Base-by-base conservation (phyloP, 2,888 invertebrate genomes). In the Athalia cordata region DNA sequence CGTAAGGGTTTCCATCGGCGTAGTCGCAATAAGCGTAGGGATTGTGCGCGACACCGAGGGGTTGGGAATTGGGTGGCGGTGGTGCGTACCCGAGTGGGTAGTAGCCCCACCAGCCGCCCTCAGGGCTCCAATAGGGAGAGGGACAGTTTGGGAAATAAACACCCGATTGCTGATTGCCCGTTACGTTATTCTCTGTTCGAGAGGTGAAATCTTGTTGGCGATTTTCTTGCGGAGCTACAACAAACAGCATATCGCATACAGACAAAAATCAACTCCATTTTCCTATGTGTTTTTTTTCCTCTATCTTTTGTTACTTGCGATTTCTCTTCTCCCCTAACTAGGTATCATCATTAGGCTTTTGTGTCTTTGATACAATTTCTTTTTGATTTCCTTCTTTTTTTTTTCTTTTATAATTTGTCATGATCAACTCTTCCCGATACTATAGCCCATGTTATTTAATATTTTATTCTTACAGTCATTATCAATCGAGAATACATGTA, bases 181-280 rank as follows among this genome's bases (percentile, higher is more conserved):
- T 85, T 83, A 86, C 83, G 85, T 83, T 87, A 88, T 83, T 87
- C 84, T 86, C 86, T 80, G 84, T 86, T 85, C 84, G 85, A 85
- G 84, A 85, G 87, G 84, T 84, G 86, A 85, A 85, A 87, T 85
- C 85, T 82, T 70, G 78, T 87, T 86, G 88, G 84, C 84, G 86
- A 87, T 87, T 87, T 85, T 89, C 89, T 84, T 83, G 86, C 85
- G 85, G 87, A 84, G 88, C 89, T 89, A 89, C 86, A 89, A 89
- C 89, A 89, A 87, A 89, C 88, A 89, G 87, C 89, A 89, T 84
- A 89, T 86, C 86, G 84, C 86, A 87, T 88, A 87, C 88, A 87
- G 83, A 88, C 81, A 86, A 83, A 79, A 80, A 70, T 82, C 80
- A 80, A 78, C 80, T 79, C 74, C 75, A 75, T 64, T 61, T 64